Evolutionary conservation across 2,888 invertebrate genomes (phyloP).

Genomic region (Patella pellucida): DNA sequence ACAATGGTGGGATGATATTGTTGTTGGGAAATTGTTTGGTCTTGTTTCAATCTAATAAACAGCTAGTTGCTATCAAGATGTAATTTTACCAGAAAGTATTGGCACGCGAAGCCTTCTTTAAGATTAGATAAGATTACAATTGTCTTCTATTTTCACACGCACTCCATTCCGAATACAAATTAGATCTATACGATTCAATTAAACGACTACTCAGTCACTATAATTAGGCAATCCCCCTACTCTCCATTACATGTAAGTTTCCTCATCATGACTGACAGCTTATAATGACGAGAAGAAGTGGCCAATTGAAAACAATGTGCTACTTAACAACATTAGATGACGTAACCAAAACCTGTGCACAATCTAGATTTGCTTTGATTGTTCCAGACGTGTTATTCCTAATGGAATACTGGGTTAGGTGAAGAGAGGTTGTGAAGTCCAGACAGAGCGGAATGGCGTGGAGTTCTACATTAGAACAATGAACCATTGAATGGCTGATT

Average conservation of each 20-base stretch:
- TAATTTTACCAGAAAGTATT: not conserved
- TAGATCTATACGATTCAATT: conserved; percentile 3
- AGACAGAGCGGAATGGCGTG: too few relatives aligned
- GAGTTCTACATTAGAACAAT: too few relatives aligned
- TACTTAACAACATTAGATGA: conserved; percentile 1
- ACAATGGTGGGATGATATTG: too few relatives aligned
- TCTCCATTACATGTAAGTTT: not conserved
- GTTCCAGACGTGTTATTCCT: not conserved
- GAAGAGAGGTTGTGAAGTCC: not conserved
- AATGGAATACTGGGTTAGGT: conserved; percentile 1
- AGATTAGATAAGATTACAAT: not conserved
- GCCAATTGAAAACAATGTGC: conserved; percentile 7
- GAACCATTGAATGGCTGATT: too few relatives aligned
- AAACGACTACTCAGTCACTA: not conserved
- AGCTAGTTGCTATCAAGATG: not conserved
- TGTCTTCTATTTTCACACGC: conserved; percentile 3
- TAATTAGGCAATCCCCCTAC: not conserved
- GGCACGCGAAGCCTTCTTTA: not conserved
- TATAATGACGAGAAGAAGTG: conserved; percentile 5
- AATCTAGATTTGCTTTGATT: not conserved
- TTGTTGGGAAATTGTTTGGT: not conserved
- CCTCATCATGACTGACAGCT: not conserved
- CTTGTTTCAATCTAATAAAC: not conserved
- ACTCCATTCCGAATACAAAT: conserved; percentile 1
- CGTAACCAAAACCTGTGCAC: not conserved